These are phyloP conservation scores for Teinopalpus imperialis DNA, from an alignment of 2,888 invertebrate genomes.

Conservation along the genomic window DNA sequence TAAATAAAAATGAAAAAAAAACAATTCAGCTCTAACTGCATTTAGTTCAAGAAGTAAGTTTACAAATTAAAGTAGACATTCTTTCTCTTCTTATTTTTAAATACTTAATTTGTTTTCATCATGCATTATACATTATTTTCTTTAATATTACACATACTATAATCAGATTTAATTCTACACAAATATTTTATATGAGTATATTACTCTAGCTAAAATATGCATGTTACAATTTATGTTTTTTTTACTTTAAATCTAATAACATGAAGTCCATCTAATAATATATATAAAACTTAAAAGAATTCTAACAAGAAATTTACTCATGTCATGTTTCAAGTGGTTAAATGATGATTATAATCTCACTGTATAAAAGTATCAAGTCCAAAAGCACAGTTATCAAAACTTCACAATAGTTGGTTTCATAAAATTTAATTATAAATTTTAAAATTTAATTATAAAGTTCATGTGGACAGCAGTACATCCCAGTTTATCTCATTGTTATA, in stretches of 20 bases:
- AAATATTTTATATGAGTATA: slow-evolving; percentile 17
- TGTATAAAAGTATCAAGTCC: slow-evolving; percentile 26
- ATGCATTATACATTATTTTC: slow-evolving; percentile 1
- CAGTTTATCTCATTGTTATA: slow-evolving; percentile 92
- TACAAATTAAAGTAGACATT: slow-evolving; percentile 11
- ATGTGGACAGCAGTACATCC: slow-evolving; percentile 81
- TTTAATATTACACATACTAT: slow-evolving; percentile 6
- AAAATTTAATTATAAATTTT: neutral
- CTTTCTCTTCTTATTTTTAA: slow-evolving; percentile 1
- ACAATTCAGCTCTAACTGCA: slow-evolving; percentile 9
- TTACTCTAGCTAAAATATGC: slow-evolving; percentile 13
- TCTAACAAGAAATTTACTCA: slow-evolving; percentile 16
- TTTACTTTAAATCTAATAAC: slow-evolving; percentile 18
- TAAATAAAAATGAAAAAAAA: slow-evolving; percentile 9
- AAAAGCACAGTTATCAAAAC: slow-evolving; percentile 18
- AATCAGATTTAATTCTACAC: slow-evolving; percentile 15
- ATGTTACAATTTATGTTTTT: slow-evolving; percentile 19
- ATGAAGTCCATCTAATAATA: slow-evolving; percentile 7
- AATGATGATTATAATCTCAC: slow-evolving; percentile 21
- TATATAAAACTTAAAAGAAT: slow-evolving; percentile 10
- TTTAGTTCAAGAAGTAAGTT: slow-evolving; percentile 18
- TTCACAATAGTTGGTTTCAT: slow-evolving; percentile 4
- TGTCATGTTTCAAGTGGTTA: slow-evolving; percentile 11
- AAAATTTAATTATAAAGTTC: slow-evolving; percentile 32
- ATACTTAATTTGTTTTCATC: slow-evolving; percentile 11